Evolutionary conservation across 2,888 invertebrate species (phyloP), one percentile per base, ranked within the genome.

Genomic region (Neoitamus cyanurus): DNA sequence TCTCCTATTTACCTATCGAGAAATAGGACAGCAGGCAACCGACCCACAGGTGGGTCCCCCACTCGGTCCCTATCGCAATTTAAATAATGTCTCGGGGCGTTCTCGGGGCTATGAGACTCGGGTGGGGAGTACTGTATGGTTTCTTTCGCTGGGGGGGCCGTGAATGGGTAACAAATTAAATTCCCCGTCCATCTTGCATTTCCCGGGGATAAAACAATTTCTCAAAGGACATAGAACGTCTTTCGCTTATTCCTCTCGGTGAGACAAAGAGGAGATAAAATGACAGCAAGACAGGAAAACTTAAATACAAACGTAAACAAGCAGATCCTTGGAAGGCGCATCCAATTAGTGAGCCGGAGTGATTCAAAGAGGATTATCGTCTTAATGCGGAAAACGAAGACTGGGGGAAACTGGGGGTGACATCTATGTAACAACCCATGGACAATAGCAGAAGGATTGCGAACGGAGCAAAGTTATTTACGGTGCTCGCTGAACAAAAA

Each of bases 301-400:
- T 82, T 82, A 82, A 82, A 82, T 82, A 82, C 82, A 82, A 82
- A 82, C 69, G 69, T 69, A 82, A 82, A 82, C 82, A 82, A 82
- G 20, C 69, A 69, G 37, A 82, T 82, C 37, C 82, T 82, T 82
- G 34, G 82, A 82, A 82, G 82, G 82, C 82, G 82, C 82, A 82
- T 82, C 82, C 82, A 82, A 82, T 82, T 82, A 82, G 82, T 82
- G 82, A 82, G 82, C 82, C 37, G 69, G 37, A 82, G 82, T 25
- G 82, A 69, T 82, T 82, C 82, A 82, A 82, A 82, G 82, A 82
- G 82, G 82, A 82, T 82, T 82, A 82, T 69, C 82, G 82, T 82
- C 82, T 82, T 82, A 82, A 82, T 82, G 69, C 36, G 69, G 69
- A 36, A 69, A 69, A n/a, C 15, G 48, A 78, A 69, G 69, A 69